phyloP scores from a whole-genome alignment of 1,140 invertebrate species.

The Ceratitis capitata region DNA sequence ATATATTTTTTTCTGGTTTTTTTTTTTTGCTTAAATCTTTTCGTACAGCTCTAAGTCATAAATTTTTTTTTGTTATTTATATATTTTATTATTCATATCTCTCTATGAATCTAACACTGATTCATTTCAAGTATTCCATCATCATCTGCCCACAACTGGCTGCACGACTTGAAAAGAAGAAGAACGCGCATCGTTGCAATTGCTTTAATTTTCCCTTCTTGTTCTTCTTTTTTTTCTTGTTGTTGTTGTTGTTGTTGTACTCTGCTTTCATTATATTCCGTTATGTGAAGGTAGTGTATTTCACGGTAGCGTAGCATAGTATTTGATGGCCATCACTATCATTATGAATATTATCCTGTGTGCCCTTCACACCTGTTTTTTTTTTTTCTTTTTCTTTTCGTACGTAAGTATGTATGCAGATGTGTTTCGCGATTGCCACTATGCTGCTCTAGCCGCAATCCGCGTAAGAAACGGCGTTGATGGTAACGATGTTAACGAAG shows the following conservation, averaged over 20 bases:
- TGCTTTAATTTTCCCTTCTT: slow-evolving; percentile 19
- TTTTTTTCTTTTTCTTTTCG: no score
- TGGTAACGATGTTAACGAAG: background rate
- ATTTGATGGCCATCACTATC: slow-evolving; percentile 25
- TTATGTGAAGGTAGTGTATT: background rate
- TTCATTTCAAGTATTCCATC: slow-evolving; percentile 23
- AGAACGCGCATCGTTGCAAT: background rate
- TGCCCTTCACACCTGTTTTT: slow-evolving; percentile 30
- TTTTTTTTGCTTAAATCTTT: no score
- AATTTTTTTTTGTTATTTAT: slow-evolving; percentile 5
- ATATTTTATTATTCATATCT: slow-evolving; percentile 19
- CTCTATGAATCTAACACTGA: background rate
- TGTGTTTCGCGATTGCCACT: no score
- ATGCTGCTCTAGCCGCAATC: no score
- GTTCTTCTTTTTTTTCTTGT: no score
- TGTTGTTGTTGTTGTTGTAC: background rate
- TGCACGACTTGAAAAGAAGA: background rate
- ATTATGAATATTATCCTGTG: slow-evolving; percentile 18
- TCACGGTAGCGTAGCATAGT: background rate
- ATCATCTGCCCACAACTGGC: background rate
- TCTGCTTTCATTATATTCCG: background rate
- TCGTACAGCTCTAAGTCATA: no score
- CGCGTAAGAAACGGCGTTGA: background rate
- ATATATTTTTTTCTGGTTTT: background rate
- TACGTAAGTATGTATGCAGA: no score